phyloP scores from a whole-genome alignment of 2,888 invertebrate species.

The Drosophila mimica region DNA sequence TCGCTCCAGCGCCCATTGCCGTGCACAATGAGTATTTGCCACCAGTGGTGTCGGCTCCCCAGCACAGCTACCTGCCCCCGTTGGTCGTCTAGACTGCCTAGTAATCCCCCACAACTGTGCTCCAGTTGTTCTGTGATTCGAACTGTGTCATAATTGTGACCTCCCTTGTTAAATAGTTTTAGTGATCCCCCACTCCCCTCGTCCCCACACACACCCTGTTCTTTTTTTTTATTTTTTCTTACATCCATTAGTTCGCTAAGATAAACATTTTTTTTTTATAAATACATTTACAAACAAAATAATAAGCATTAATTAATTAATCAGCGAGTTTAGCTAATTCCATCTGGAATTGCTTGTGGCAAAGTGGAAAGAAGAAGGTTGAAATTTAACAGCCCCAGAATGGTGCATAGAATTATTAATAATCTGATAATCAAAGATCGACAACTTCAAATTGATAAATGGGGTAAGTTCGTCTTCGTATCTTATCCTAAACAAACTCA shows the following conservation, averaged over 20 bases:
- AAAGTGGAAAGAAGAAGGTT: not conserved
- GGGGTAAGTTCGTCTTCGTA: not conserved
- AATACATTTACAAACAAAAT: constrained; percentile 27
- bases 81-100: constrained; percentile 61
- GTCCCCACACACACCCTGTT: not conserved
- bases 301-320: not conserved
- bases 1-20: constrained; percentile 40
- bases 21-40: constrained; percentile 56
- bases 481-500: not conserved
- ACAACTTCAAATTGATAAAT: not conserved
- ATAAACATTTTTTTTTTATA: constrained; percentile 39
- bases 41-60: constrained; percentile 54
- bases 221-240: constrained; percentile 38
- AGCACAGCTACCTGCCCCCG: constrained; percentile 69
- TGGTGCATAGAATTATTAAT: not conserved
- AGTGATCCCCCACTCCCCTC: constrained; percentile 13
- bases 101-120: constrained; percentile 35
- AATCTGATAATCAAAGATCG: not conserved
- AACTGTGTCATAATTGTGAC: constrained; percentile 66
- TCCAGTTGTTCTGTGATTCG: constrained; percentile 55
- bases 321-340: not conserved
- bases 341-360: not conserved
- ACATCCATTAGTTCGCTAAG: constrained; percentile 34
- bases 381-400: not conserved
- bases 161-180: constrained; percentile 74